A percentile compares a stretch with the other conserved stretches of the same genome.
These are phyloP conservation scores for Agriopis aurantiaria DNA, from an alignment of 2,888 invertebrate genomes.

Conservation along the genomic window DNA sequence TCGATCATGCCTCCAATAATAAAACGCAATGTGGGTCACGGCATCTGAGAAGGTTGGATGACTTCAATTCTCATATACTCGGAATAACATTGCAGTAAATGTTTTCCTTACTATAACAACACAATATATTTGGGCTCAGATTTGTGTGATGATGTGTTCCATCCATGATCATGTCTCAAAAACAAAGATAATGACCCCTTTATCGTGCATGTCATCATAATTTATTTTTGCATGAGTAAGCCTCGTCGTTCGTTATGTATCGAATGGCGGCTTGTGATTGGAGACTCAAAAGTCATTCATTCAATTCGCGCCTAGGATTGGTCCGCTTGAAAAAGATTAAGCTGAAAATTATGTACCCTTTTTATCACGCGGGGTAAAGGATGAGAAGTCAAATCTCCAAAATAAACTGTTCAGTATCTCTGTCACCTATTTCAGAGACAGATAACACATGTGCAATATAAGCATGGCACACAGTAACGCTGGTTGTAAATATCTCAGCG, in stretches of 20 bases:
- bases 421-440: constrained; percentile 39
- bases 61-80: constrained; percentile 45
- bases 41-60: constrained; percentile 69
- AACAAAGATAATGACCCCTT: background rate
- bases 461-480: constrained; percentile 47
- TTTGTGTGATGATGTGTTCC: background rate
- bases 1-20: constrained; percentile 67
- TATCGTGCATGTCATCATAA: no score
- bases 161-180: constrained; percentile 2
- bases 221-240: no score
- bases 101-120: constrained; percentile 50
- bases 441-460: constrained; percentile 43
- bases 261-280: no score
- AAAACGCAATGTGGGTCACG: constrained; percentile 78
- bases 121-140: background rate
- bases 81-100: constrained; percentile 40
- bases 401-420: constrained; percentile 35
- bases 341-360: no score
- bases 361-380: no score
- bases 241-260: no score
- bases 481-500: constrained; percentile 50
- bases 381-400: background rate
- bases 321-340: no score
- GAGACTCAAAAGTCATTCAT: no score
- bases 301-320: no score